Base-by-base conservation (phyloP, 2,113 vertebrate genomes). In the Clarias macrocephalus region DNA sequence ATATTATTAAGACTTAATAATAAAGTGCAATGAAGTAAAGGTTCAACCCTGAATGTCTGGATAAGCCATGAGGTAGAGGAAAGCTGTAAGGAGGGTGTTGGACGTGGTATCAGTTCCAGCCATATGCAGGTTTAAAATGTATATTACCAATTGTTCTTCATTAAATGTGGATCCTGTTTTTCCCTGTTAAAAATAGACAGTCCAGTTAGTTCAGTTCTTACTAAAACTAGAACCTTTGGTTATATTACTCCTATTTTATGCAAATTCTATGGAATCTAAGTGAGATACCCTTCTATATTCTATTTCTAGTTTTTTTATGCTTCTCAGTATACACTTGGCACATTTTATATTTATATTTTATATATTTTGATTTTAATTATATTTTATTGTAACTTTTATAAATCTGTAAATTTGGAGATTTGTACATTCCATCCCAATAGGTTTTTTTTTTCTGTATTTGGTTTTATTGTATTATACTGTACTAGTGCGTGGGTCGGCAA, bases 71-170 rank as follows among this genome's bases (percentile, higher is more conserved):
- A 92, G 89, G 70, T 93, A 90, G 23, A 93, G 87, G 54, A 93
- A 82, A n/a, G 89, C 83, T 4, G 85, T 85, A 30, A 84, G 90
- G 48, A 93, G 56, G 2, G 91, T 92, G 87, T 91, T 93, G 72
- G 91, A 91, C 1, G 90, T 91, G 84, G 90, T 92, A 37, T 93
- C 92, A 42, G 91, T 91, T 33, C 91, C 91, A 85, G 90, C 90
- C 30, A 82, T 8, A 59, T 88, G 83, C 21, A 92, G 68, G 66
- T 92, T 90, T 75, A 87, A 0, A 42, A 89, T 28, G 10, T 77
- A n/a, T 0, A 59, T 70, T 8, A 90, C 12, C n/a, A 93, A 72
- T 76, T 88, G 84, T 8, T 57, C 25, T 19, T 91, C 91, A 72
- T 83, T 8, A 68, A 92, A 91, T 3, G 82, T 25, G n/a, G 89